Evolutionary conservation across 2,888 invertebrate species (phyloP), one percentile per base, ranked within the genome.

Genomic region (Metalampra italica): DNA sequence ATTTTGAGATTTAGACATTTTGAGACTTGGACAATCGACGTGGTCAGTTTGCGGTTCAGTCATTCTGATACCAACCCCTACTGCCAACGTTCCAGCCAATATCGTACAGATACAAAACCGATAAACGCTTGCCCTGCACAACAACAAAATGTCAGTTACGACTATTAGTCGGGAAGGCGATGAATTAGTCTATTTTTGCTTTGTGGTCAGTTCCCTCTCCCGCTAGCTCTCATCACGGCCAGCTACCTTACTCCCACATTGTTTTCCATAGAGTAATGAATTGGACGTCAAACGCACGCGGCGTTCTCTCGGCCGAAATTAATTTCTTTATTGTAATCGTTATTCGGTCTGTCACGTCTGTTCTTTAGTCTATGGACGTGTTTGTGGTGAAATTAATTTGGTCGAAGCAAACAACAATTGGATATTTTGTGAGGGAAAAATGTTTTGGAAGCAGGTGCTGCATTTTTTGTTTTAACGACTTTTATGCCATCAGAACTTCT

Each of bases 221-320:
- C 47, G 45, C 42, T 41, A 15, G 22, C 41, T 3, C 34, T 13
- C 34, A 39, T 39, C 14, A 39, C 39, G 11, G 53, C 30, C 43
- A 12, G 39, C 30, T 43, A 30, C 38, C 22, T 14, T 13, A 12
- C 13, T 13, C 46, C 47, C 59, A 44, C 51, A 50, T 49, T 59
- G 57, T 66, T 67, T 66, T 66, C 71, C 68, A 67, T 64, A 64
- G 52, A 61, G 53, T 67, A 70, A 77, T 71, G 71, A 72, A 75
- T 70, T 43, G 57, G 62, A 56, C 70, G 77, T 76, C 77, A 77
- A 55, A 53, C 53, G 50, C 77, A 77, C 55, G 55, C 54, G 55
- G 54, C 59, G 60, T 45, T 49, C 50, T 34, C 9, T 36, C 50
- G 51, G 56, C 56, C 49, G 45, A 73, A 74, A 76, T 77, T 75